phyloP scores from a whole-genome alignment of 1,140 invertebrate genomes.

The Tetramorium simillimum region DNA sequence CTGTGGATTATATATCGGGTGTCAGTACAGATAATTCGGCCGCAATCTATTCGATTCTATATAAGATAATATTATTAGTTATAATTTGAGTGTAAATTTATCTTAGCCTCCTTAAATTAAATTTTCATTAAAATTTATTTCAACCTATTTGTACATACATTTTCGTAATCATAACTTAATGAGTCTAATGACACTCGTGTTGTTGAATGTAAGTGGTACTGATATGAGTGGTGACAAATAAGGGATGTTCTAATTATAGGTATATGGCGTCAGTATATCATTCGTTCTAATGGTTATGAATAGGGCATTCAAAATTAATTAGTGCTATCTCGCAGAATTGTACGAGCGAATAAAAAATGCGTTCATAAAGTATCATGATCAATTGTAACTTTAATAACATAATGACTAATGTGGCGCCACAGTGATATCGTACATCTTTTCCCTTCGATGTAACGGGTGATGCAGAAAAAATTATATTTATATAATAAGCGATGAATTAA shows the following conservation, averaged over 20 bases:
- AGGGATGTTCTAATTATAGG: conserved; percentile 6
- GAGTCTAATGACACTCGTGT: not conserved
- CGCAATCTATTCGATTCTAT: not conserved
- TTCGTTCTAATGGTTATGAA: not conserved
- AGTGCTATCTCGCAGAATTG: conserved; percentile 36
- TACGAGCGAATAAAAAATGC: not conserved
- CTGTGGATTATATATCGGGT: conserved; percentile 70
- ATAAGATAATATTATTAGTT: not conserved
- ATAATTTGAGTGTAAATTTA: not conserved
- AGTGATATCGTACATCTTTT: not conserved
- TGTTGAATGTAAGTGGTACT: not conserved
- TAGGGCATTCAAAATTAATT: conserved; percentile 35
- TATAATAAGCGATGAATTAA: not conserved
- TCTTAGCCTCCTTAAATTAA: not conserved
- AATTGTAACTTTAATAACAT: conserved; percentile 31
- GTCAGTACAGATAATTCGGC: conserved; percentile 22
- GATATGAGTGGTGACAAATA: not conserved
- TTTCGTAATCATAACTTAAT: not conserved
- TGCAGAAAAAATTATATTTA: not conserved
- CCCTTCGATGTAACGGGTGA: not conserved
- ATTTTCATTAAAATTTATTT: not conserved
- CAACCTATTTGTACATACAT: not conserved
- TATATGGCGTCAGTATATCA: not conserved
- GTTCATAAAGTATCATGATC: conserved; percentile 29
- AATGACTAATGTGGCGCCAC: conserved; percentile 30